Conservation (phyloP, 2,113 vertebrate species). For the Epinephelus moara region DNA sequence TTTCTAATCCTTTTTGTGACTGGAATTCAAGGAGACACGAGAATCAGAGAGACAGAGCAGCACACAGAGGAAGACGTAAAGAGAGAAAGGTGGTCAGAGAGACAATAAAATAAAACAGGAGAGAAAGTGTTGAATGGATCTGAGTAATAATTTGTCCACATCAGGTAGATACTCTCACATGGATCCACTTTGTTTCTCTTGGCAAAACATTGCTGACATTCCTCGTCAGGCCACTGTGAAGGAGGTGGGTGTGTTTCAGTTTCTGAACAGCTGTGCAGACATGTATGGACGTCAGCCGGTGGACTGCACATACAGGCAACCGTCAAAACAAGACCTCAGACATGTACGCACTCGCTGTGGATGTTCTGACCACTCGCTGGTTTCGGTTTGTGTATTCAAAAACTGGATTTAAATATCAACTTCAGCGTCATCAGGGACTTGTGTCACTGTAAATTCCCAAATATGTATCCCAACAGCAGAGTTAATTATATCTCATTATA, state of each 20-base stretch:
- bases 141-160: constrained; percentile 22
- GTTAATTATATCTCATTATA: background rate
- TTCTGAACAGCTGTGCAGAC: constrained; percentile 42
- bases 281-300: constrained; percentile 1
- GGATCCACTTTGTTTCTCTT: background rate
- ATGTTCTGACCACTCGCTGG: background rate
- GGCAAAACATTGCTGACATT: constrained; percentile 37
- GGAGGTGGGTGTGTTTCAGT: background rate
- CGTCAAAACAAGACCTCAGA: constrained; percentile 5
- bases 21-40: background rate
- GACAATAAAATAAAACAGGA: background rate
- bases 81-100: background rate
- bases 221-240: background rate
- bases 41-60: constrained; percentile 3
- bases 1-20: background rate
- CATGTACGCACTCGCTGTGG: background rate
- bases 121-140: background rate
- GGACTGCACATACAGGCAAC: constrained; percentile 1
- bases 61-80: background rate
- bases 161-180: constrained; percentile 2
- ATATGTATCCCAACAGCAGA: background rate
- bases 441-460: background rate
- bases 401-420: background rate
- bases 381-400: background rate
- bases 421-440: background rate